These are phyloP conservation scores for Protomyctophum bolini DNA, from an alignment of 2,113 vertebrate species.

Conservation along the genomic window DNA sequence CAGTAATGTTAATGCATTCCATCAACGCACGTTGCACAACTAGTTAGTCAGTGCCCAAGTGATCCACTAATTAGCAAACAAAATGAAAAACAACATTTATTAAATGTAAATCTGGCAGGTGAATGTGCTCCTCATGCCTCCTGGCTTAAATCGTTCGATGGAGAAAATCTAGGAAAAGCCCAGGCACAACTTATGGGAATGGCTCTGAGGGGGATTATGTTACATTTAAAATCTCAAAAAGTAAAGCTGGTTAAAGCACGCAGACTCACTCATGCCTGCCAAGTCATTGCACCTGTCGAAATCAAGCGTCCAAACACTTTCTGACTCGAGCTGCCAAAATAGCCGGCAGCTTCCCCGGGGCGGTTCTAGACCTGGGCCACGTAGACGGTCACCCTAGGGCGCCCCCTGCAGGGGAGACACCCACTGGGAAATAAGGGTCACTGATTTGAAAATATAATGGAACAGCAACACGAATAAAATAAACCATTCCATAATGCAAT, in stretches of 20 bases:
- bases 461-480: neutral
- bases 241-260: neutral
- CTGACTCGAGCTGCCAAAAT: constrained; percentile 11
- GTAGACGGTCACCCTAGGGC: too few species aligned
- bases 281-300: constrained; percentile 28
- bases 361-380: too few species aligned
- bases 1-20: too few species aligned
- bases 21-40: neutral
- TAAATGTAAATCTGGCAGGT: neutral
- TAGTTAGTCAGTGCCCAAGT: neutral
- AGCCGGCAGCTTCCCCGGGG: too few species aligned
- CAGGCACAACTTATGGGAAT: too few species aligned
- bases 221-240: neutral
- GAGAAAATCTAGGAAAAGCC: neutral
- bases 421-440: constrained; percentile 39
- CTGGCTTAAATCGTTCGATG: neutral
- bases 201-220: neutral
- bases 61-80: neutral
- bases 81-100: neutral
- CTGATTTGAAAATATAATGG: constrained; percentile 13
- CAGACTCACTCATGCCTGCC: constrained; percentile 13
- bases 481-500: neutral
- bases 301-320: constrained; percentile 35
- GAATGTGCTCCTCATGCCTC: neutral
- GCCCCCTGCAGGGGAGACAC: constrained; percentile 37